These are phyloP conservation scores for Panthera leo DNA, from an alignment of 2,113 vertebrate genomes.

Conservation along the genomic window DNA sequence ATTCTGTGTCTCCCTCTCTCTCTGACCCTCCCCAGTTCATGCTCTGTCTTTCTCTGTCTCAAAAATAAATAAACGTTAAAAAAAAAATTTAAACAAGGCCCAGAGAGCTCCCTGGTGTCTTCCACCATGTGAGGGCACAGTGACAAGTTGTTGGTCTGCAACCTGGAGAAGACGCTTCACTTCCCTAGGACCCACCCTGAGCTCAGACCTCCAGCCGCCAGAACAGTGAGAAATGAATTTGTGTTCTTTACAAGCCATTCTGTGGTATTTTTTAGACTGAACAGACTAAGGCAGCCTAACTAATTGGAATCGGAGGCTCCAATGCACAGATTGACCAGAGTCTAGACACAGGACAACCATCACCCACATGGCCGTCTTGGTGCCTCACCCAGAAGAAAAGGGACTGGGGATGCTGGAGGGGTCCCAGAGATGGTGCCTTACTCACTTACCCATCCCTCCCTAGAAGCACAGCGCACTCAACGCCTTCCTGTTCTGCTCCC, in stretches of 20 bases:
- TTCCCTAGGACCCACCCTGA: background rate
- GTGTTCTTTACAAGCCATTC: background rate
- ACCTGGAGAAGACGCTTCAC: background rate
- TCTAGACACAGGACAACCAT: background rate
- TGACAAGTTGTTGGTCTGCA: background rate
- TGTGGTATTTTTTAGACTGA: background rate
- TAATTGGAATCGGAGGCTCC: background rate
- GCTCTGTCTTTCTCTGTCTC: no score
- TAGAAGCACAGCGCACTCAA: background rate
- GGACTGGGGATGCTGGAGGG: background rate
- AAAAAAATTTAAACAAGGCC: background rate
- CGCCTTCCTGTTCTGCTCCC: background rate
- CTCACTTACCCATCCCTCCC: background rate
- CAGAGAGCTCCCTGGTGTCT: background rate
- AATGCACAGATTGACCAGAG: background rate
- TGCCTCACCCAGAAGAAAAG: background rate
- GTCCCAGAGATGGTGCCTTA: background rate
- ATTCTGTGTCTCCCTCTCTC: no score
- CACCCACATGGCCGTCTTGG: accelerated
- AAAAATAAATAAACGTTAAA: no score
- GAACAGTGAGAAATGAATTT: background rate
- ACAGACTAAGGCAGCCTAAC: background rate
- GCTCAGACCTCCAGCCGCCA: background rate
- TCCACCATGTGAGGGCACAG: background rate
- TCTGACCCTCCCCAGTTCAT: no score